Conservation (phyloP, 2,888 invertebrate species). For the Lasioglossum leucozonium region DNA sequence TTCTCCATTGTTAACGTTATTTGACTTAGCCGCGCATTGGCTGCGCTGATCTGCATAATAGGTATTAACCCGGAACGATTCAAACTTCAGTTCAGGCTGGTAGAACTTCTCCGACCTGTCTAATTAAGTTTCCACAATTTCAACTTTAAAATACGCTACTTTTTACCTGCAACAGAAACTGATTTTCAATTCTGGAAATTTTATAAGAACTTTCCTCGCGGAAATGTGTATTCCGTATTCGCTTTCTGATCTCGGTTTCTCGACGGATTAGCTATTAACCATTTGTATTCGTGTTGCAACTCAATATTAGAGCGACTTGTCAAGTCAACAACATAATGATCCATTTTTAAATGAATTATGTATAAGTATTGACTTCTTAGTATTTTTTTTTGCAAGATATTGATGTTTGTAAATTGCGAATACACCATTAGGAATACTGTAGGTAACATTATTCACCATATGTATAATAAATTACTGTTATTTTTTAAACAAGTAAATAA, state of each 20-base stretch:
- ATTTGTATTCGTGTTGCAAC: too few relatives aligned
- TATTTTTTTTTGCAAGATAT: too few relatives aligned
- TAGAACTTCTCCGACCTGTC: conserved; percentile 46
- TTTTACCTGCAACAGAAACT: conserved; percentile 17
- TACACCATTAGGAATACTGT: too few relatives aligned
- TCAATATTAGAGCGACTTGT: too few relatives aligned
- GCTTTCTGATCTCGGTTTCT: neutral
- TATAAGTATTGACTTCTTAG: too few relatives aligned
- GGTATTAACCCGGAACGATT: conserved; percentile 68
- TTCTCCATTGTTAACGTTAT: conserved; percentile 79
- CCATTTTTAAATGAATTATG: too few relatives aligned
- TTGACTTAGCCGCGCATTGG: conserved; percentile 78
- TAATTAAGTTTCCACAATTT: conserved; percentile 50
- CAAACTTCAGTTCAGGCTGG: conserved; percentile 37
- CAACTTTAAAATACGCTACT: conserved; percentile 29
- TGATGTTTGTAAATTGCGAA: too few relatives aligned
- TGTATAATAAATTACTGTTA: too few relatives aligned
- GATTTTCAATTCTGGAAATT: conserved; percentile 32
- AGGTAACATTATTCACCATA: too few relatives aligned
- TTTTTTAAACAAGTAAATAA: too few relatives aligned
- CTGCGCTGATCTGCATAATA: conserved; percentile 72
- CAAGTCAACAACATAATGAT: too few relatives aligned
- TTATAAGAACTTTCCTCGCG: neutral
- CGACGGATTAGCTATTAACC: too few relatives aligned
- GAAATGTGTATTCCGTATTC: neutral